Conservation (phyloP, 2,113 vertebrate species). For the Ciconia boyciana region DNA sequence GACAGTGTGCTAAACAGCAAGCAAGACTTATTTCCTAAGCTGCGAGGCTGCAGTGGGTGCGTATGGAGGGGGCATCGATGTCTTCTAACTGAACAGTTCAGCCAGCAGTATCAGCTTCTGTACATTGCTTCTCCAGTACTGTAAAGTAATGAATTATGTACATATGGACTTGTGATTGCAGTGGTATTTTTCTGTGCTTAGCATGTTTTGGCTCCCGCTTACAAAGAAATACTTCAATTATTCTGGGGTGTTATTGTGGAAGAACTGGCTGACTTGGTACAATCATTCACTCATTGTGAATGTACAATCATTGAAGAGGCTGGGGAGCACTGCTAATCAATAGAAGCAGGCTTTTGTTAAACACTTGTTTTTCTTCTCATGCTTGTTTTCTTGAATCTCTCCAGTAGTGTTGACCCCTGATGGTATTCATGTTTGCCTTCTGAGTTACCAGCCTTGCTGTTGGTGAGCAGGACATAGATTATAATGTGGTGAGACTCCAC, state of each 20-base stretch:
- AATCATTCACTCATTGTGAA: slow-evolving; percentile 3
- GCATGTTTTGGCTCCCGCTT: neutral
- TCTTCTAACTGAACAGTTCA: neutral
- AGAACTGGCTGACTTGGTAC: slow-evolving; percentile 10
- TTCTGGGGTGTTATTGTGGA: neutral
- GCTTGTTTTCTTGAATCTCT: slow-evolving; percentile 5
- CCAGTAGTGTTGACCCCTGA: neutral
- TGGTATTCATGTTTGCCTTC: neutral
- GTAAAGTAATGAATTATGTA: neutral
- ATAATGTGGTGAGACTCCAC: neutral
- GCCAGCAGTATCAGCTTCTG: neutral
- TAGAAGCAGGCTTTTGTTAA: slow-evolving; percentile 3
- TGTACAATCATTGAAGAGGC: neutral
- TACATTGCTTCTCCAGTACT: neutral
- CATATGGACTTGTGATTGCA: neutral
- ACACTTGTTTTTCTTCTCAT: neutral
- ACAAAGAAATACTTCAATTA: neutral
- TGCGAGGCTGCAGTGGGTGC: neutral
- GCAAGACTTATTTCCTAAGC: neutral
- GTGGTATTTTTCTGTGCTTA: neutral
- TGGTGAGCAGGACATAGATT: neutral
- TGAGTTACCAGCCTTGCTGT: neutral
- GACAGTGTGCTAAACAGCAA: neutral
- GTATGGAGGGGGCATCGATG: fast-evolving
- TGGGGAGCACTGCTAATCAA: neutral